Base-by-base conservation (phyloP, 23 tunicate genomes). In the Trididemnum clinides region DNA sequence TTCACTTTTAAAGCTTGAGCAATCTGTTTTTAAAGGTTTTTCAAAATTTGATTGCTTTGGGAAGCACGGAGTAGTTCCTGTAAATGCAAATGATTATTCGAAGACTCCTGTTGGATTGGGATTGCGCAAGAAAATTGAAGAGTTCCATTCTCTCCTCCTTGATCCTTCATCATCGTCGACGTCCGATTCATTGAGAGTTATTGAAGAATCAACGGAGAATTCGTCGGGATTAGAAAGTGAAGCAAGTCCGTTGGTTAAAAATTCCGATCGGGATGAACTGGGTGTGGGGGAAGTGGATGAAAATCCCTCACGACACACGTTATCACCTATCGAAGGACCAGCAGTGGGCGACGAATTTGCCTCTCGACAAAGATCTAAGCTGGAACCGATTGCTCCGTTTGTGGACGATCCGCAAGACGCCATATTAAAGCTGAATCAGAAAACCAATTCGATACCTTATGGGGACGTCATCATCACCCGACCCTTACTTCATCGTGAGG, bases 371-470 rank as follows among this genome's bases (percentile, higher is more conserved):
- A 20, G 75, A 28, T 23, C 75, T 3, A 6, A 6, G 2, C 59
- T 74, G 25, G 59, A 74, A 29, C 58, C 59, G 28, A 39, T 44
- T 74, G 58, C 22, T 15, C 59, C 80, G 57, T 74, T 35, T 5
- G 80, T 74, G 57, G 59, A 44, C 23, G 38, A 74, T 28, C 80
- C 80, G 22, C 57, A 74, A 37, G 80, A 74, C 19, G 80, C 18
- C 12, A 7, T 74, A 1, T 5, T 18, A 31, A 39, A 2, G 30
- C 36, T 74, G 7, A 74, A 74, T 37, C 27, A 74, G 59, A 37
- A 57, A 39, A 6, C 29, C 27, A 35, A 35, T 6, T n/a, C n/a
- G n/a, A n/a, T n/a, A n/a, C n/a, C n/a, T n/a, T n/a, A n/a, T n/a
- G n/a, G n/a, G n/a, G n/a, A n/a, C n/a, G n/a, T n/a, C n/a, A n/a